Evolutionary conservation across 2,113 vertebrate genomes (phyloP), one percentile per base, ranked within the genome.

Genomic region (Paradisaea rubra): DNA sequence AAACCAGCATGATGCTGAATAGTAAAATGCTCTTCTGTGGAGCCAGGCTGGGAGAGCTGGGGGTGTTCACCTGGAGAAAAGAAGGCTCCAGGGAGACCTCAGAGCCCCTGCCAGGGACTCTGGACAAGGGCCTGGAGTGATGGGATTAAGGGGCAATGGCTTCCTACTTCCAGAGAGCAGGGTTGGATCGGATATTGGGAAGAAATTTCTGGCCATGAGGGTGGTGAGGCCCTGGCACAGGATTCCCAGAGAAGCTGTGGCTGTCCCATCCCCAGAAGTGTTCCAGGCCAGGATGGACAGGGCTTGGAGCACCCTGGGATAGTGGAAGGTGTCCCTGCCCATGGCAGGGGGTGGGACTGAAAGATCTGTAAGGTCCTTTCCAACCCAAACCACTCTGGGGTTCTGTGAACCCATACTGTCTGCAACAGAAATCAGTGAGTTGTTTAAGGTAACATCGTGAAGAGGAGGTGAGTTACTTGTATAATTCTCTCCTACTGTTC

Each of bases 211-310:
- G 8, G 0, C 8, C 39, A 23, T 5, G 23, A 60, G 33, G 13
- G 18, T 39, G 68, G 7, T 0, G 2, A 52, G 52, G 37, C 13
- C 44, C 50, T 72, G 68, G 52, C 50, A 11, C 47, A 41, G 42
- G 57, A 4, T 71, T 5, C 4, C 9, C 44, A 50, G 37, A 65
- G 42, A 7, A 72, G 22, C 37, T 81, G 42, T 19, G 86, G 12
- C 23, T 59, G 33, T 1, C 22, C 15, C 50, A 50, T 73, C 8
- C 44, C 18, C 37, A 15, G 8, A 0, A 24, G 16, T 81, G 53
- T 0, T 4, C 13, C 2, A 8, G 53, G 61, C 9, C n/a, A 53
- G 23, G 24, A 0, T 53, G 61, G 52, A 39, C 0, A 0, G 17
- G 19, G 45, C 9, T 66, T 11, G 39, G 45, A 45, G 4, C 30